Evolutionary conservation across 1,140 invertebrate genomes (phyloP).

Genomic region (Chironomus striatipennis): DNA sequence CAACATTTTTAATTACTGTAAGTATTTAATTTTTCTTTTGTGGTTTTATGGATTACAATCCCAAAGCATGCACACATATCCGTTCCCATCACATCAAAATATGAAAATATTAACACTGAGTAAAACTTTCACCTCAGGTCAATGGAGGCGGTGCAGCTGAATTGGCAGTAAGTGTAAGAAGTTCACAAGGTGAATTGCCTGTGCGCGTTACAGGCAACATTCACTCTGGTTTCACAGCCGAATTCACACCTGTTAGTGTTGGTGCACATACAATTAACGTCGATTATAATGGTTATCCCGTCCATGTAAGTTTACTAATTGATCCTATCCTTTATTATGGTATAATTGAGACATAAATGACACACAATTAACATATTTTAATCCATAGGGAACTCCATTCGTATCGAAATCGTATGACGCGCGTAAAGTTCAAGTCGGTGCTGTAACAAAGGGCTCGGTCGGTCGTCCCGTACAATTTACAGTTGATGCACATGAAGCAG

Average conservation of each 20-base stretch:
- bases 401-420: conserved; percentile 89
- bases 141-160: conserved; percentile 70
- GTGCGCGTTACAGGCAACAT: conserved; percentile 85
- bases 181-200: conserved; percentile 67
- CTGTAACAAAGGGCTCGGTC: conserved; percentile 67
- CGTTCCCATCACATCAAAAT: too few species aligned
- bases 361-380: conserved; percentile 11
- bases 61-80: too few species aligned
- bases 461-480: conserved; percentile 84
- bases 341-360: neutral
- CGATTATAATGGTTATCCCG: conserved; percentile 83
- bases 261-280: conserved; percentile 83
- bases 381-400: conserved; percentile 76
- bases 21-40: conserved; percentile 42
- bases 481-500: conserved; percentile 92
- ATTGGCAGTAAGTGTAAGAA: conserved; percentile 77
- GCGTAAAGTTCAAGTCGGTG: conserved; percentile 75
- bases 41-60: too few species aligned
- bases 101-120: too few species aligned
- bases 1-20: conserved; percentile 81
- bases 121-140: neutral
- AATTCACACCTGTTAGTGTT: conserved; percentile 83
- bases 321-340: neutral
- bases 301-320: conserved; percentile 42
- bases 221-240: conserved; percentile 75